Base-by-base conservation (phyloP, 1,140 invertebrate genomes). In the Eueides isabella region DNA sequence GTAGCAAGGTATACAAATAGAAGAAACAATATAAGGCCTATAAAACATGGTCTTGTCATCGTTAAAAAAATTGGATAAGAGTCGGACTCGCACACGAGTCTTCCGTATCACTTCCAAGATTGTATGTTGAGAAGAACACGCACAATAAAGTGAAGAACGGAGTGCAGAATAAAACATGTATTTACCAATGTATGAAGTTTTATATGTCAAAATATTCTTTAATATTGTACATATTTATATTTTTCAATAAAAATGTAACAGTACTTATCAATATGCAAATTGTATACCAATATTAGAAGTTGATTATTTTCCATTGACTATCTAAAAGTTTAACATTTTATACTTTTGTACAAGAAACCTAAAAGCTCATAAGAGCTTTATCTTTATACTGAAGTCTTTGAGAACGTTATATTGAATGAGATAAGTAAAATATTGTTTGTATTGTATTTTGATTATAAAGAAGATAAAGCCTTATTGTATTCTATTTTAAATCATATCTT, bases 231-330 rank as follows among this genome's bases (percentile, higher is more conserved):
- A 19, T 44, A 19, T 44, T 44, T 19, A 44, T 7, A n/a, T 44
- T 44, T 44, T 26, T 55, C 19, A 19, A 48, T 48, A 9, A 48
- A 48, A 5, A 23, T 23, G n/a, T 26, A 55, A 23, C 23, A 11
- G 48, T 23, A 55, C 23, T 55, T 23, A 55, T 55, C 23, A 55
- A 55, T 55, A 55, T 55, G 48, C 48, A 23, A 55, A 55, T 55
- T 23, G 48, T 26, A 55, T 26, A 26, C 7, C 3, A 23, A 55
- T 55, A 55, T 55, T 26, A 55, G 9, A 9, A 23, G 48, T 55
- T n/a, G n/a, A n/a, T n/a, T n/a, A 55, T 55, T 23, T 55, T 55
- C 23, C 23, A 55, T 55, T 55, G 48, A 23, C 48, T 55, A 55
- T 55, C 19, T 38, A 38, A 2, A 38, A 2, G n/a, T 26, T 19